Evolutionary conservation across 2,888 invertebrate species (phyloP).

Genomic region (Macrosoma leucophasiata): DNA sequence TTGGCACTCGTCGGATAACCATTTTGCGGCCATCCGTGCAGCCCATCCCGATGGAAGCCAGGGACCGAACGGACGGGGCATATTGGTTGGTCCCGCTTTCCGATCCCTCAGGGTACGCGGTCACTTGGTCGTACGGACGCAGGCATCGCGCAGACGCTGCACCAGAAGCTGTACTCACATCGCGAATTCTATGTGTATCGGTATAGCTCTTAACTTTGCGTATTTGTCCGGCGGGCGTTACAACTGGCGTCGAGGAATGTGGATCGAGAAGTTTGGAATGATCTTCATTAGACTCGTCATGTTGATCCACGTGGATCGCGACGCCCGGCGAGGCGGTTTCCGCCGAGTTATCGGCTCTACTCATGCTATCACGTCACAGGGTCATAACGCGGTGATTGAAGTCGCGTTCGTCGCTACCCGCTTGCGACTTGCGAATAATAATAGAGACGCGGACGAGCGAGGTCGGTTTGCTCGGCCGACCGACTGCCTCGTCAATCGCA

Average conservation of each 20-base stretch:
- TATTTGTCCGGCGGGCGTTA: conserved; percentile 68
- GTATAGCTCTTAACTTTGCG: conserved; percentile 72
- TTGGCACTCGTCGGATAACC: conserved; percentile 88
- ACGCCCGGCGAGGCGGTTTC: conserved; percentile 62
- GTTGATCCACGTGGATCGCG: conserved; percentile 62
- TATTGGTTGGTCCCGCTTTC: conserved; percentile 79
- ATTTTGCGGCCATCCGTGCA: conserved; percentile 91
- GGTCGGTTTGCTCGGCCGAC: conserved; percentile 81
- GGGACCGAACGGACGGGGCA: conserved; percentile 84
- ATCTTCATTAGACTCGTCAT: conserved; percentile 56
- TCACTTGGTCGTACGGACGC: conserved; percentile 68
- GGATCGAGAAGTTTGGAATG: conserved; percentile 56
- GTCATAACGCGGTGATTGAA: conserved; percentile 61
- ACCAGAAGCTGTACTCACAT: conserved; percentile 59
- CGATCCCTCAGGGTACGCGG: conserved; percentile 72
- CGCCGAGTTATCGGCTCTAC: conserved; percentile 57
- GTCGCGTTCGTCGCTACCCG: conserved; percentile 65
- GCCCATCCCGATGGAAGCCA: conserved; percentile 91
- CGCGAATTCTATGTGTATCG: conserved; percentile 66
- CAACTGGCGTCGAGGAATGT: conserved; percentile 46
- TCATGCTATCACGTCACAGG: conserved; percentile 70
- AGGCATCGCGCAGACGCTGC: conserved; percentile 66
- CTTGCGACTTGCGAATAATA: conserved; percentile 58
- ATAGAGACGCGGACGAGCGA: conserved; percentile 90
- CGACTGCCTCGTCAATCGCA: conserved; percentile 69